Evolutionary conservation across 2,888 invertebrate species (phyloP).

Genomic region (Meliscaeva auricollis): DNA sequence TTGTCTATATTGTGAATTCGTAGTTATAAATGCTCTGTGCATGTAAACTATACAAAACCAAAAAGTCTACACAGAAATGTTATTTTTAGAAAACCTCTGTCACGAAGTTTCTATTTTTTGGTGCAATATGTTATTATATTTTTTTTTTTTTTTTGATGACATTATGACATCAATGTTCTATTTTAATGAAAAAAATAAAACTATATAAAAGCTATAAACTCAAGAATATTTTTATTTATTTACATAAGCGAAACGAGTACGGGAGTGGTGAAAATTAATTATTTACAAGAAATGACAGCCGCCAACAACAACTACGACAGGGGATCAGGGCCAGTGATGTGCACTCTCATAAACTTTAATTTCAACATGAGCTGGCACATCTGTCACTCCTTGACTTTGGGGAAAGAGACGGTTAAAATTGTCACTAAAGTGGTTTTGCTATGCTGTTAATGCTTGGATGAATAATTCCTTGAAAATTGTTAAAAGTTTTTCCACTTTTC

Average conservation of each 20-base stretch:
- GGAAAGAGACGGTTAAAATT: not conserved
- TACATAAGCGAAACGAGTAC: not conserved
- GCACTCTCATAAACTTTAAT: constrained; percentile 36
- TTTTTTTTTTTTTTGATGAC: not conserved
- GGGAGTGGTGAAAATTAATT: constrained; percentile 48
- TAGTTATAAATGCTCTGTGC: not conserved
- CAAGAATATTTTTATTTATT: not conserved
- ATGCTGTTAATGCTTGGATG: constrained; percentile 6
- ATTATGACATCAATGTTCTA: constrained; percentile 35
- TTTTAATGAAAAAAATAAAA: not conserved
- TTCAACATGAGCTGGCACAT: constrained; percentile 47
- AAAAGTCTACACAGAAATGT: too few relatives aligned
- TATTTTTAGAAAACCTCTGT: not conserved
- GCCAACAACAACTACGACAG: constrained; percentile 11
- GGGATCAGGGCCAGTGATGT: constrained; percentile 5
- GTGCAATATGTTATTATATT: not conserved
- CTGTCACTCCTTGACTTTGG: constrained; percentile 33
- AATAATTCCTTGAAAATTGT: constrained; percentile 10
- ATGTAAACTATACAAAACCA: not conserved
- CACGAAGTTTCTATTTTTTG: constrained; percentile 9
- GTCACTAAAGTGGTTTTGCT: constrained; percentile 47
- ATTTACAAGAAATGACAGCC: constrained; percentile 55
- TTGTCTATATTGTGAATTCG: constrained; percentile 14
- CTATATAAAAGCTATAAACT: constrained; percentile 1
- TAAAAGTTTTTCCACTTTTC: constrained; percentile 27